Percentiles rank a stretch among this genome's conserved stretches.
These are phyloP conservation scores for Hipposideros armiger DNA, from an alignment of 2,113 vertebrate genomes.

Conservation along the genomic window DNA sequence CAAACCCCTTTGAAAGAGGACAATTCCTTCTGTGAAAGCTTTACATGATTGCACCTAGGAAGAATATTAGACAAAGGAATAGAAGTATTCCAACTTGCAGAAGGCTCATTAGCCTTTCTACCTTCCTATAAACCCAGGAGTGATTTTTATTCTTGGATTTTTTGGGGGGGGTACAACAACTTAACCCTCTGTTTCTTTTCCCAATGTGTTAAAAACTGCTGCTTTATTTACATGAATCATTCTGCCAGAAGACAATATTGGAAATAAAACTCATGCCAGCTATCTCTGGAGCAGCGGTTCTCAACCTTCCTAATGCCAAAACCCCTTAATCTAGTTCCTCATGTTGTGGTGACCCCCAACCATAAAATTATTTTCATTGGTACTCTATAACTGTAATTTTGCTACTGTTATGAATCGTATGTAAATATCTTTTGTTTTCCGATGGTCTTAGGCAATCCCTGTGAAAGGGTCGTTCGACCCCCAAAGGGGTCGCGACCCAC, in stretches of 20 bases:
- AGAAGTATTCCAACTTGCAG: background rate
- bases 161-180: constrained; percentile 14
- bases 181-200: background rate
- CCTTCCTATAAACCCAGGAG: background rate
- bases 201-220: constrained; percentile 24
- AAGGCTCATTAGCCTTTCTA: background rate
- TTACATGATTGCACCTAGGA: constrained; percentile 25
- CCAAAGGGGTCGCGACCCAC: no score
- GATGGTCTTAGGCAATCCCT: no score
- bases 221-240: constrained; percentile 69
- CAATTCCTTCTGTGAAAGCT: constrained; percentile 29
- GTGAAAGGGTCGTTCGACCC: no score
- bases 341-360: no score
- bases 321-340: no score
- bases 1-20: constrained; percentile 71
- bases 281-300: constrained; percentile 29
- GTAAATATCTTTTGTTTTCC: no score
- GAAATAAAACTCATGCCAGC: constrained; percentile 64
- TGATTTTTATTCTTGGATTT: constrained; percentile 23
- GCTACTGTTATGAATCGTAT: no score
- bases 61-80: constrained; percentile 30
- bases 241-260: constrained; percentile 69
- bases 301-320: no score
- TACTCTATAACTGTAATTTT: no score
- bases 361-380: no score